phyloP scores from a whole-genome alignment of 1,140 invertebrate genomes.

The Eriocheir sinensis region DNA sequence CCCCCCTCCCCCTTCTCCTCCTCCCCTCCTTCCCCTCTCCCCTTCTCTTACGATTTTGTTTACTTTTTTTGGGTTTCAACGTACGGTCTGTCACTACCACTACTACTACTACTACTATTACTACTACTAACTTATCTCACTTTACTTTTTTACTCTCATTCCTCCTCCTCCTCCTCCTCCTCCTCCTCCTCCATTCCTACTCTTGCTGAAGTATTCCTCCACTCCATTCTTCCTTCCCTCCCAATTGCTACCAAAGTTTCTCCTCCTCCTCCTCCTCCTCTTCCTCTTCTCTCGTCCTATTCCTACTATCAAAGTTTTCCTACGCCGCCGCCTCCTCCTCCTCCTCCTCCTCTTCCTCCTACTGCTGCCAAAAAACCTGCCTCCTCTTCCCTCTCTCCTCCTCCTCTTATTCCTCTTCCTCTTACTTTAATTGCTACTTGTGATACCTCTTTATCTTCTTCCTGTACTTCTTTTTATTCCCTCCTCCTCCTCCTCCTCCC shows the following conservation, averaged over 20 bases:
- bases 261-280: constrained; percentile 34
- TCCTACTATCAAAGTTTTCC: too few relatives aligned
- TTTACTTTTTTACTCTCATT: neutral
- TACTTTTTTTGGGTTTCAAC: too few relatives aligned
- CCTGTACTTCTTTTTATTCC: neutral
- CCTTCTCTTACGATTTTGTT: neutral
- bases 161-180: neutral
- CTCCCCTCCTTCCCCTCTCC: neutral
- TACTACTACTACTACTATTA: too few relatives aligned
- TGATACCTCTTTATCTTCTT: neutral
- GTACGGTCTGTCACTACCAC: too few relatives aligned
- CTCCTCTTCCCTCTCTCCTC: neutral
- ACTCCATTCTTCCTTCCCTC: too few relatives aligned
- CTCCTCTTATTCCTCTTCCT: neutral
- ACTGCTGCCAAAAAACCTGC: too few relatives aligned
- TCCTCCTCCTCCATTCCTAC: neutral
- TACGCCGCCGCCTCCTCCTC: too few relatives aligned
- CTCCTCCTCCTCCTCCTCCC: too few relatives aligned
- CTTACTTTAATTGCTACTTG: neutral
- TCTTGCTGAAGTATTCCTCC: neutral
- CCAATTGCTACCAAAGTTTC: too few relatives aligned
- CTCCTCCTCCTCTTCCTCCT: constrained; percentile 24
- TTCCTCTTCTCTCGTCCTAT: too few relatives aligned
- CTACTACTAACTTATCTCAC: too few relatives aligned
- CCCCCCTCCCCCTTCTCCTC: neutral